A percentile compares a stretch with the other conserved stretches of the same genome.
These are phyloP conservation scores for Bombyx huttoni DNA, from an alignment of 2,888 invertebrate genomes.

Conservation along the genomic window DNA sequence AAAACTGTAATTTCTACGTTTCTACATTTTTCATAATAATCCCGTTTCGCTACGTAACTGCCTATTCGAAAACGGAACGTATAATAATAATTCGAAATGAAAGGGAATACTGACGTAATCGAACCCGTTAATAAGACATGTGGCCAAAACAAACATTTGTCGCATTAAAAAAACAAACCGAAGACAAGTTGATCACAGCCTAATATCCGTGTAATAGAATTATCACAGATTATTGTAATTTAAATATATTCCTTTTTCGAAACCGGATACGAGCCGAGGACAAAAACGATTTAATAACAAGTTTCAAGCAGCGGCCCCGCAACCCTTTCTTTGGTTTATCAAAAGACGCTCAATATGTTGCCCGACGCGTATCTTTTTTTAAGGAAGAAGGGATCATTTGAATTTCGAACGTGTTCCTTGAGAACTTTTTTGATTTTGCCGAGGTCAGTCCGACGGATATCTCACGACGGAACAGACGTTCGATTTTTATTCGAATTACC, in stretches of 20 bases:
- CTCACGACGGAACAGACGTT: slow-evolving; percentile 45
- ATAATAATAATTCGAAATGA: too few relatives aligned
- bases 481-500: slow-evolving; percentile 9
- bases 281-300: slow-evolving; percentile 71
- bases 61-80: too few relatives aligned
- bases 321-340: slow-evolving; percentile 60
- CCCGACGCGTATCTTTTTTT: slow-evolving; percentile 48
- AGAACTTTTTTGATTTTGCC: slow-evolving; percentile 36
- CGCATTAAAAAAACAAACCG: slow-evolving; percentile 25
- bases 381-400: slow-evolving; percentile 58
- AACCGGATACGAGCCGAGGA: slow-evolving; percentile 64
- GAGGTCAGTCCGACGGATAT: slow-evolving; percentile 59
- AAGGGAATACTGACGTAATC: too few relatives aligned
- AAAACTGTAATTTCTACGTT: too few relatives aligned
- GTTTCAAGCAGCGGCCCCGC: slow-evolving; percentile 54
- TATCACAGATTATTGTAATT: slow-evolving; percentile 69
- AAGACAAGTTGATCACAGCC: slow-evolving; percentile 61
- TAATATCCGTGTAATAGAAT: slow-evolving; percentile 65
- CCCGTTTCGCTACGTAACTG: too few relatives aligned
- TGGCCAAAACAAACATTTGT: slow-evolving; percentile 57
- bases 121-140: slow-evolving; percentile 30
- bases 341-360: slow-evolving; percentile 68
- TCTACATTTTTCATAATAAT: too few relatives aligned
- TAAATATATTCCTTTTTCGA: slow-evolving; percentile 58
- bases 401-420: slow-evolving; percentile 60